phyloP scores from a whole-genome alignment of 2,888 invertebrate species.

The Zonitis immaculata region DNA sequence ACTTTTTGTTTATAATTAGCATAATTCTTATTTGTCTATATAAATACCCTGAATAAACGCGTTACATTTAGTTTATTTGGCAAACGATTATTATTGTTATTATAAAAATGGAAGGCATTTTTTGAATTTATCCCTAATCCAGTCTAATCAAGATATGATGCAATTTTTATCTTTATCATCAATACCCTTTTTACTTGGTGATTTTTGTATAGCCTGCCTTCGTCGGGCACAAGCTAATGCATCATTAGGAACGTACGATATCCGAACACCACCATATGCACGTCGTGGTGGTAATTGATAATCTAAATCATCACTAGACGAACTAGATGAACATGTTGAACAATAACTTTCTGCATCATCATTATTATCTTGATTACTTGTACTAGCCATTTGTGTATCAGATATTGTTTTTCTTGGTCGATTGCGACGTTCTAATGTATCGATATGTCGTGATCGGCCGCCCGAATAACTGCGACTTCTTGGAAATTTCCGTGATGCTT shows the following conservation, averaged over 20 bases:
- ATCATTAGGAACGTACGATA: constrained; percentile 91
- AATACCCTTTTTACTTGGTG: constrained; percentile 41
- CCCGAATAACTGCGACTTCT: constrained; percentile 55
- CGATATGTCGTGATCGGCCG: constrained; percentile 46
- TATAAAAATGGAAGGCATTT: constrained; percentile 22
- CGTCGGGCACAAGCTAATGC: constrained; percentile 77
- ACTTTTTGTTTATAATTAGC: constrained; percentile 15
- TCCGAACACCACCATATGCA: constrained; percentile 82
- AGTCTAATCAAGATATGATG: constrained; percentile 71
- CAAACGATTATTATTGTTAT: constrained; percentile 21
- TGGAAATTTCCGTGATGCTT: constrained; percentile 45
- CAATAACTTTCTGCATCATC: constrained; percentile 77
- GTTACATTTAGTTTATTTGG: constrained; percentile 25
- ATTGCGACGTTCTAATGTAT: constrained; percentile 39
- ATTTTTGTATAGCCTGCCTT: constrained; percentile 52
- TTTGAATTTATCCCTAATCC: constrained; percentile 6
- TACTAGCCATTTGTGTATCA: constrained; percentile 38
- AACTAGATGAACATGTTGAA: constrained; percentile 83
- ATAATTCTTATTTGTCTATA: constrained; percentile 5
- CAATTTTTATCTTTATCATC: constrained; percentile 75
- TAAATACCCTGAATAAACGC: constrained; percentile 31
- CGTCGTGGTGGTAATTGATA: constrained; percentile 79
- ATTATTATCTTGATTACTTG: constrained; percentile 45
- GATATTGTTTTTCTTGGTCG: constrained; percentile 41
- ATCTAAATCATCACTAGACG: constrained; percentile 82